Base-by-base conservation (phyloP, 2,888 invertebrate species). In the Diogma glabrata region DNA sequence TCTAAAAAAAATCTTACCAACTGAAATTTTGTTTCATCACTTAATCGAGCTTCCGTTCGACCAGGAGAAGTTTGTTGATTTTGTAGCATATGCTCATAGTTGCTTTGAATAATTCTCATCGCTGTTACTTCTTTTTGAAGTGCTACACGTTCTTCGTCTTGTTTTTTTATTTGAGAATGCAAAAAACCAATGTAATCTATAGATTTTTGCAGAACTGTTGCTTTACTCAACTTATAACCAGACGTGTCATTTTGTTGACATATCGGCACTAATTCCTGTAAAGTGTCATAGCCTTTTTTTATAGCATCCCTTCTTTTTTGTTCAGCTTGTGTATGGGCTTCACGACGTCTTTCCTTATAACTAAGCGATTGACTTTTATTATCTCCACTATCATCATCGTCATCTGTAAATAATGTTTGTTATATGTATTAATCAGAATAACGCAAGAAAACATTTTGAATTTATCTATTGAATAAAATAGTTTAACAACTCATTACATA, bases 231-330 rank as follows among this genome's bases (percentile, higher is more conserved):
- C 71, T 96, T 96, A 67, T 93, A 92, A 20, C 90, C 89, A 17
- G 88, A 87, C 22, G 90, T 79, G 67, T 95, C 95, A 33, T 86
- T 85, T 64, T 92, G 89, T 65, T 92, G 91, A 63, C 95, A 95
- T 50, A 88, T 91, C 0, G 95, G 95, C 10, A 96, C 94, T 56
- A 95, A 72, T 61, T 87, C 87, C 70, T 94, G 94, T 16, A 96
- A 74, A 3, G 88, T 87, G 67, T 95, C 94, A 67, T 96, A 96
- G 0, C 95, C 95, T 67, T 91, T 93, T 70, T 95, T 96, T 55
- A 96, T 96, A 2, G 95, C 94, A 77, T 96, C 95, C 62, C 95
- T 77, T 57, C 96, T 76, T 66, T 95, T 95, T 67, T 96, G 95
- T 69, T 96, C 96, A 3, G 96, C 95, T 73, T 94, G 79, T 0